Evolutionary conservation across 2,113 vertebrate genomes (phyloP), one percentile per base, ranked within the genome.

Genomic region (Aleadryas rufinucha): DNA sequence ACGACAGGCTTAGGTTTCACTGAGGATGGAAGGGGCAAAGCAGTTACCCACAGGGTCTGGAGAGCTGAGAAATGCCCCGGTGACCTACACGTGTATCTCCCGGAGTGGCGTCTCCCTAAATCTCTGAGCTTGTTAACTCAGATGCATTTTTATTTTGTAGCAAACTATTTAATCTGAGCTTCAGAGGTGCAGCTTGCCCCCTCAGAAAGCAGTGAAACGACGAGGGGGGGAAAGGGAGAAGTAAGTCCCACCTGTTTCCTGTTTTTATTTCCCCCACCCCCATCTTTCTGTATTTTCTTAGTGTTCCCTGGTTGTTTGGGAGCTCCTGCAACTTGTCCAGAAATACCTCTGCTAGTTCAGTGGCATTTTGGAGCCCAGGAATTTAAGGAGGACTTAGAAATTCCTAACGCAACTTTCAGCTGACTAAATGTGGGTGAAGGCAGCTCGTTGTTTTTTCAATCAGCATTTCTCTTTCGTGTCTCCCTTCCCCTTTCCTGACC

Each of bases 221-320:
- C 0, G 2, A 66, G 33, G 72, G 63, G 41, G 56, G 7, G 1
- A 31, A 59, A 71, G 88, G 92, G 64, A 95, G 78, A 95, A 94
- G 79, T 78, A 90, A 96, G 94, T 65, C 88, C 84, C 96, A 95
- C 93, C 95, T 96, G 95, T 93, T 97, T 96, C 96, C 96, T 97
- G 96, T 94, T 95, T 95, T 94, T 92, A 92, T 96, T 96, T 68
- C 90, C 72, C 87, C 93, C 44, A 53, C 90, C 90, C 92, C 95
- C 79, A 81, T 44, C 47, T 78, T 59, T 26, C 90, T 90, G 71
- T 90, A 87, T 93, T 92, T 90, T 97, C 75, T 70, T 93, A 91
- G 64, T 61, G 75, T 70, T 96, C 84, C 91, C 84, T 91, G 68
- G 94, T 91, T 91, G 82, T 68, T 93, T 89, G 93, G 90, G 90